Conservation (phyloP, 92 coral and sea anemone species). For the Metridium senile region DNA sequence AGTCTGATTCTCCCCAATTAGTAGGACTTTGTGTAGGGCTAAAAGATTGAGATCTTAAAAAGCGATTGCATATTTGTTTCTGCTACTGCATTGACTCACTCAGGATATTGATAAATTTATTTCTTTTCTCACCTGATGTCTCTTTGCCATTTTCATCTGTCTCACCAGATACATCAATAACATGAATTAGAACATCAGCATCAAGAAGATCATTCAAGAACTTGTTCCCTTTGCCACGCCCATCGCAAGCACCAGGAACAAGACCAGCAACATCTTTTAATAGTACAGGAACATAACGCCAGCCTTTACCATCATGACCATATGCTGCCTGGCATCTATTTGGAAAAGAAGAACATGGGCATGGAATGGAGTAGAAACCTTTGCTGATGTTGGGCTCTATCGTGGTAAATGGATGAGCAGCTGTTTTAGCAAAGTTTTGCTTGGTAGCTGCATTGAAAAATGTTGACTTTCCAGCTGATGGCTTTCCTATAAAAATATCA, state of each 20-base stretch:
- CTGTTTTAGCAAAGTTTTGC: slow-evolving; percentile 69
- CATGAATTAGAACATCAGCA: slow-evolving; percentile 87
- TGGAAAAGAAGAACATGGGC: slow-evolving; percentile 62
- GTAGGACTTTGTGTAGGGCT: no score
- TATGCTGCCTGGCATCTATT: slow-evolving; percentile 64
- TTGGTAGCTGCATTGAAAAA: slow-evolving; percentile 85
- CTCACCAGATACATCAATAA: slow-evolving; percentile 82
- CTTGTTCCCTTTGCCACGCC: slow-evolving; percentile 80
- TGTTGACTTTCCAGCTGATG: slow-evolving; percentile 87
- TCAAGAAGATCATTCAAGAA: slow-evolving; percentile 81
- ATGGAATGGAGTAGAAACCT: slow-evolving; percentile 70
- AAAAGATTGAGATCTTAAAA: no score
- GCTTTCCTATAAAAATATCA: slow-evolving; percentile 63
- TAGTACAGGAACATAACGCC: slow-evolving; percentile 73
- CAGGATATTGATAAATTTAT: no score
- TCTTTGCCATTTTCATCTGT: slow-evolving; percentile 83
- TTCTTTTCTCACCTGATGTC: slow-evolving; percentile 50
- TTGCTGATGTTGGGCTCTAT: slow-evolving; percentile 82
- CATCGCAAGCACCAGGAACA: slow-evolving; percentile 91
- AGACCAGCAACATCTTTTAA: slow-evolving; percentile 86
- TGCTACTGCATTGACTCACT: no score
- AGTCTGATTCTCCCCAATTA: no score
- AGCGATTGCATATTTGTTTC: no score
- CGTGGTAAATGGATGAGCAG: slow-evolving; percentile 84
- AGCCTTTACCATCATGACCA: slow-evolving; percentile 69